Evolutionary conservation across 1,140 invertebrate genomes (phyloP).

Genomic region (Magallana gigas): DNA sequence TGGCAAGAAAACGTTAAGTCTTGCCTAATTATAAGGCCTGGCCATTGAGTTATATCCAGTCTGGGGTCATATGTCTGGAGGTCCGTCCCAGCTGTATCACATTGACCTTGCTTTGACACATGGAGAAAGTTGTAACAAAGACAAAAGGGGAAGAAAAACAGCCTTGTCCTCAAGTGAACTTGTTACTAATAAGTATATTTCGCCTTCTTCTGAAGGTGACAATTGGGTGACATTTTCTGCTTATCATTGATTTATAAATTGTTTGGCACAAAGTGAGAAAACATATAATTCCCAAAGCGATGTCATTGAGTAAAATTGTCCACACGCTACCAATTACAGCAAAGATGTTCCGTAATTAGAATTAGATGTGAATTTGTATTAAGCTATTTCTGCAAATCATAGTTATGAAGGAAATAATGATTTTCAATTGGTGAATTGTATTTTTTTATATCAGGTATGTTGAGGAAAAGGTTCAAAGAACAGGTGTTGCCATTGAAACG

Average conservation of each 20-base stretch:
- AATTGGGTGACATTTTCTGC: neutral
- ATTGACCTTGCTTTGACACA: neutral
- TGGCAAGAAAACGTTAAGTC: neutral
- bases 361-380: too few relatives aligned
- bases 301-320: too few relatives aligned
- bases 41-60: neutral
- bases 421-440: too few relatives aligned
- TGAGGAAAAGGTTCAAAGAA: conserved; percentile 83
- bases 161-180: neutral
- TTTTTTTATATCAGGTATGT: conserved; percentile 81
- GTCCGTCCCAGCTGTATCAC: neutral
- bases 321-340: too few relatives aligned
- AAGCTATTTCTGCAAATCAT: too few relatives aligned
- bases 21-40: conserved; percentile 13
- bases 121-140: neutral
- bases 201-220: too few relatives aligned
- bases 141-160: neutral
- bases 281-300: too few relatives aligned
- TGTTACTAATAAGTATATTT: neutral
- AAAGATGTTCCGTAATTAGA: too few relatives aligned
- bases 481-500: conserved; percentile 84
- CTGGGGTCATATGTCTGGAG: neutral
- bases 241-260: neutral
- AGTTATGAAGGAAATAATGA: too few relatives aligned
- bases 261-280: too few relatives aligned